Conservation (phyloP, 2,113 vertebrate genomes). For the Callopanchax toddi region DNA sequence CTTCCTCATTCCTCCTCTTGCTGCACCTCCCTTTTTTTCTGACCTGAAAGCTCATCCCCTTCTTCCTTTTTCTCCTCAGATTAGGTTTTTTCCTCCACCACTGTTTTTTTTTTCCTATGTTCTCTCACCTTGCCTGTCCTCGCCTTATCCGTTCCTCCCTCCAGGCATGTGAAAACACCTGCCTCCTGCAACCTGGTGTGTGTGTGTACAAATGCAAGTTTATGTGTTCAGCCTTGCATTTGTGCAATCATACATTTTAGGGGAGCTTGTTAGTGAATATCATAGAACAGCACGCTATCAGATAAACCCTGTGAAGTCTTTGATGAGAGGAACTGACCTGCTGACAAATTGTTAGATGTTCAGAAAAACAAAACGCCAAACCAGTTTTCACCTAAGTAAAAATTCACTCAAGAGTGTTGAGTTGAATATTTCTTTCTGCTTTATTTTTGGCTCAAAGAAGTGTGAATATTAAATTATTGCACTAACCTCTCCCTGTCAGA, state of each 20-base stretch:
- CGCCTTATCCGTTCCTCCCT: constrained; percentile 16
- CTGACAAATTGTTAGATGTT: constrained; percentile 16
- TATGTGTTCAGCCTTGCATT: constrained; percentile 6
- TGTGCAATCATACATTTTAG: constrained; percentile 28
- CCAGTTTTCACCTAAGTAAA: constrained; percentile 24
- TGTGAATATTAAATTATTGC: constrained; percentile 40
- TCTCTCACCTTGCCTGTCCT: constrained; percentile 20
- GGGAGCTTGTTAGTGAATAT: constrained; percentile 8
- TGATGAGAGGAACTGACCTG: constrained; percentile 40
- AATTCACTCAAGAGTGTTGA: constrained; percentile 61
- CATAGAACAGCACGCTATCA: constrained; percentile 9
- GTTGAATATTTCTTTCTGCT: constrained; percentile 50
- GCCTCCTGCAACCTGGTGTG: constrained; percentile 43
- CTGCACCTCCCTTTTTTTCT: constrained; percentile 11
- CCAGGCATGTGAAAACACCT: constrained; percentile 58
- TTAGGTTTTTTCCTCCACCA: constrained; percentile 16
- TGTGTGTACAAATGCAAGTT: constrained; percentile 4
- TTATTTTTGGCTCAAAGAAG: constrained; percentile 35
- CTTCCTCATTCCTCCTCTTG: constrained; percentile 3
- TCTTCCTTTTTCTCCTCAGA: constrained; percentile 29
- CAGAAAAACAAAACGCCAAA: constrained; percentile 46
- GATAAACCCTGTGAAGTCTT: constrained; percentile 20
- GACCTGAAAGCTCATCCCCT: constrained; percentile 38
- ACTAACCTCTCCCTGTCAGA: neutral
- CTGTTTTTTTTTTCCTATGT: constrained; percentile 22